Evolutionary conservation across 1,140 invertebrate species (phyloP).

Genomic region (Drosophila hydei): DNA sequence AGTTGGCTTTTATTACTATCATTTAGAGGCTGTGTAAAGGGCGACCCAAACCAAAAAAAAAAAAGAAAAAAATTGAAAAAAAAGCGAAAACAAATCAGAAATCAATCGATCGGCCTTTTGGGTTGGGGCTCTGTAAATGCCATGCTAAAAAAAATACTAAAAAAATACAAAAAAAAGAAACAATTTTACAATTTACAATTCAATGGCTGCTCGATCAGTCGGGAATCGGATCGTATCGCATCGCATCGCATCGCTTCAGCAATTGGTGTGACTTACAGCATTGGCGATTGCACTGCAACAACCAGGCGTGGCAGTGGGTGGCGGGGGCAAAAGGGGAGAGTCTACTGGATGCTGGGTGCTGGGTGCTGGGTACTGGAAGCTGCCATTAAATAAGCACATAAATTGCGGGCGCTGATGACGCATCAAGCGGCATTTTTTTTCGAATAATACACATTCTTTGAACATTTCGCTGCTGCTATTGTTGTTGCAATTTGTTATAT

Average conservation of each 20-base stretch:
- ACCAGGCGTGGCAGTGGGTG: conserved; percentile 17
- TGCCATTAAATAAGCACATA: conserved; percentile 56
- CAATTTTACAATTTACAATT: conserved; percentile 49
- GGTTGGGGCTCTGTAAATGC: not conserved
- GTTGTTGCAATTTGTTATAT: conserved; percentile 13
- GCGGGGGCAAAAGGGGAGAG: not conserved
- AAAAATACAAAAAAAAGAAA: conserved; percentile 11
- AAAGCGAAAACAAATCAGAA: conserved; percentile 42
- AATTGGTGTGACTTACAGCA: conserved; percentile 51
- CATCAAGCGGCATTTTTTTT: conserved; percentile 26
- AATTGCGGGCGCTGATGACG: conserved; percentile 51
- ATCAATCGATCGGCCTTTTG: conserved; percentile 52
- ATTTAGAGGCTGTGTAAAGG: conserved; percentile 56
- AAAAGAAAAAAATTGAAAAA: conserved; percentile 3
- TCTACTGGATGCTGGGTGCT: not conserved
- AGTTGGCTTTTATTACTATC: conserved; percentile 64
- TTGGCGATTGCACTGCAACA: conserved; percentile 9
- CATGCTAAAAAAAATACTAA: conserved; percentile 4
- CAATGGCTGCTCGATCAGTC: conserved; percentile 34
- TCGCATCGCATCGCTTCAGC: conserved; percentile 28
- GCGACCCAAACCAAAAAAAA: conserved; percentile 41
- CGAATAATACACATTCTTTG: conserved; percentile 30
- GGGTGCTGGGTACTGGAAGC: conserved; percentile 1
- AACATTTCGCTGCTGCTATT: conserved; percentile 15
- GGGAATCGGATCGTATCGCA: conserved; percentile 7